Percentiles rank a stretch among this genome's conserved stretches.
phyloP scores from a whole-genome alignment of 2,113 vertebrate species.

The Spea bombifrons region DNA sequence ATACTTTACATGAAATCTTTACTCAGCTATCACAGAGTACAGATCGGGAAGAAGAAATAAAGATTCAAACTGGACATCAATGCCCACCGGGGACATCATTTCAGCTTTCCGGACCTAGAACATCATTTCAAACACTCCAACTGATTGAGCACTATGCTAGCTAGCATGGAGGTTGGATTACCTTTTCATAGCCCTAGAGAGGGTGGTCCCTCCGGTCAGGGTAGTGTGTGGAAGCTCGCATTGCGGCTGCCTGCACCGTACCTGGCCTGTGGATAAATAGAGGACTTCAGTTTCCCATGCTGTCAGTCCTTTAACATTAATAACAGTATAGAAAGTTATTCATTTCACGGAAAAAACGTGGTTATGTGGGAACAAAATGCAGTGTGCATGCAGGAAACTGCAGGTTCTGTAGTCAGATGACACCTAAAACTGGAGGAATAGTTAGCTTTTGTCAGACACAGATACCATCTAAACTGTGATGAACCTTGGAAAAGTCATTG shows the following conservation, averaged over 20 bases:
- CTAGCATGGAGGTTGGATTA: constrained; percentile 43
- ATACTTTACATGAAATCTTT: no score
- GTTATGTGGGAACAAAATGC: no score
- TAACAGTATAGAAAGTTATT: constrained; percentile 18
- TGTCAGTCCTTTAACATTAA: constrained; percentile 52
- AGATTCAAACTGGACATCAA: not conserved
- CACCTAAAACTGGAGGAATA: not conserved
- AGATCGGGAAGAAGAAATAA: no score
- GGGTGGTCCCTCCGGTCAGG: constrained; percentile 53
- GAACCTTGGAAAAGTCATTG: no score
- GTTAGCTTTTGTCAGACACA: no score
- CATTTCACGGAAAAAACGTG: no score
- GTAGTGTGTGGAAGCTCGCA: constrained; percentile 46
- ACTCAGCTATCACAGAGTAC: no score
- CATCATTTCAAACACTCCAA: not conserved
- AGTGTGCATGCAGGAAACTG: not conserved
- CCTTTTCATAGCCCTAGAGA: constrained; percentile 51
- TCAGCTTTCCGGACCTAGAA: no score
- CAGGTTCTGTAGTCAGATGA: not conserved
- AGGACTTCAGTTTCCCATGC: constrained; percentile 53
- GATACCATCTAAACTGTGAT: no score
- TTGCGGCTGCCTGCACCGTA: constrained; percentile 47
- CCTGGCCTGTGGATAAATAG: constrained; percentile 56
- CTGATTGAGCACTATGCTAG: constrained; percentile 37
- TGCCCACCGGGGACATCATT: not conserved